Base-by-base conservation (phyloP, 2,797 vertebrate species). In the Sebastes itinus region DNA sequence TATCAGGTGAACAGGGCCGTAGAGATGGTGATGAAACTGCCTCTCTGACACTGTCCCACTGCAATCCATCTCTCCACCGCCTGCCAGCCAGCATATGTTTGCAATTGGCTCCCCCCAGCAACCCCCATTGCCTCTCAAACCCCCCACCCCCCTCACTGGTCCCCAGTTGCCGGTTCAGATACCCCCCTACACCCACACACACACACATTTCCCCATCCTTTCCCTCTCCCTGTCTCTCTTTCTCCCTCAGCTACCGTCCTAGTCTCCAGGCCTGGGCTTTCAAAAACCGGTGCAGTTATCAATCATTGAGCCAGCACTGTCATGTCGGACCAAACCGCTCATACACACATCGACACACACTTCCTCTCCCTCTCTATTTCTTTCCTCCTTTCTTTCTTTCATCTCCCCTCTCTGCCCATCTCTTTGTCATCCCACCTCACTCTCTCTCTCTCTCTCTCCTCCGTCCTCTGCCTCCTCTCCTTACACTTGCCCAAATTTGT, bases 81-180 rank as follows among this genome's bases (percentile, higher is more conserved):
- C 97, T 97, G 97, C 97, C 96, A 98, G 97, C 96, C 97, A 97
- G 97, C 97, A 99, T 98, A 98, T 98, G 97, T 97, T 98, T 97
- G 97, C 97, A 97, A 98, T 98, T 97, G 97, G 96, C 96, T 96
- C 96, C 96, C 95, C 96, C 78, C 77, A 85, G 62, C 97, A 96
- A 96, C 96, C 96, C 95, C 86, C 85, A 94, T 95, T 85, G 86
- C 87, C 96, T 85, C 83, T 70, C 79, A 81, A 75, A 72, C 78
- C 68, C 66, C 59, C 58, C 96, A 94, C 95, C 95, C 95, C 75
- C 72, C 75, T 54, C 96, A 96, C 96, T 94, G 87, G 96, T 97
- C 97, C 97, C 97, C 94, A 95, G 97, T 97, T 96, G 95, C 96
- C 92, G 95, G 85, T 88, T 90, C 91, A 88, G 81, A 89, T 74